Conservation (phyloP, 2,888 invertebrate species). For the Frankliniella intonsa region DNA sequence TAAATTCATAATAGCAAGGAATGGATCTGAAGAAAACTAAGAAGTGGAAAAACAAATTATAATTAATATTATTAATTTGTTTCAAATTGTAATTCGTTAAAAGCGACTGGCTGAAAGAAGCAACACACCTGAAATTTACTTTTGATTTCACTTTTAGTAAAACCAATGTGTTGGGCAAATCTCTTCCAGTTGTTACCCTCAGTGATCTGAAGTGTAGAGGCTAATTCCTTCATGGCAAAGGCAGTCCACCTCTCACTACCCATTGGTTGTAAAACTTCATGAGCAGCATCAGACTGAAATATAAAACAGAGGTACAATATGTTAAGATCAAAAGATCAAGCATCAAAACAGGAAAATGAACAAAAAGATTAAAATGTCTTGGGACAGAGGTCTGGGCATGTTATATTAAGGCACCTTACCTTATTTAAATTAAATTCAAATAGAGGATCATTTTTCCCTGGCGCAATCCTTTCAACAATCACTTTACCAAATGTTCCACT, state of each 20-base stretch:
- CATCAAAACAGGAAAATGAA: not conserved
- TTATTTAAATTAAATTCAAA: slow-evolving; percentile 43
- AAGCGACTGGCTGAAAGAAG: too few species aligned
- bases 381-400: not conserved
- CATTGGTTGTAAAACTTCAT: slow-evolving; percentile 32
- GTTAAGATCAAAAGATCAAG: not conserved
- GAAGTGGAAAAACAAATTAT: not conserved
- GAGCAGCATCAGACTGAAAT: not conserved
- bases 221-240: slow-evolving; percentile 40
- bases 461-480: slow-evolving; percentile 39
- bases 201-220: slow-evolving; percentile 40
- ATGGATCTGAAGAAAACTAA: slow-evolving; percentile 39
- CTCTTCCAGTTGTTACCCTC: slow-evolving; percentile 42
- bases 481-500: slow-evolving; percentile 43
- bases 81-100: not conserved
- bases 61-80: not conserved
- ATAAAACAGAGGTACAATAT: not conserved
- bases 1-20: slow-evolving; percentile 39
- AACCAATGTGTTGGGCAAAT: slow-evolving; percentile 42
- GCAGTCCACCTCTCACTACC: slow-evolving; percentile 40
- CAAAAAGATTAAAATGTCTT: not conserved
- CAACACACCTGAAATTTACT: slow-evolving; percentile 34
- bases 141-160: slow-evolving; percentile 42
- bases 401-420: slow-evolving; percentile 30
- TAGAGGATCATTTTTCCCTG: slow-evolving; percentile 37